phyloP scores from a whole-genome alignment of 2,113 vertebrate species.

The Dasyurus viverrinus region DNA sequence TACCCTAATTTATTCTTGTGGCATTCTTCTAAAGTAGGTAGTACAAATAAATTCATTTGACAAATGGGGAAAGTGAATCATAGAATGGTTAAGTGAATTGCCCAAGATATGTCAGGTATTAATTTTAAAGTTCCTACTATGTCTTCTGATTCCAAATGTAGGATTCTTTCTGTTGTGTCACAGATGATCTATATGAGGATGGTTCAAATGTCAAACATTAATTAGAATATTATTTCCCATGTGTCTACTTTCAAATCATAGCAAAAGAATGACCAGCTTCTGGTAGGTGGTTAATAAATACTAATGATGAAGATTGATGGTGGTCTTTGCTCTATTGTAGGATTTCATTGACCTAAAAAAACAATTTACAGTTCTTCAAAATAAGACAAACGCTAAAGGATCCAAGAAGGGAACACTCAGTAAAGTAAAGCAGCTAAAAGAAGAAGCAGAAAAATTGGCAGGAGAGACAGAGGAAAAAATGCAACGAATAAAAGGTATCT shows the following conservation, averaged over 20 bases:
- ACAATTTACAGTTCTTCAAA: constrained; percentile 83
- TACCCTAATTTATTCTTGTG: background rate
- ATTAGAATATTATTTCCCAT: background rate
- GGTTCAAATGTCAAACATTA: background rate
- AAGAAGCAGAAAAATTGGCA: constrained; percentile 83
- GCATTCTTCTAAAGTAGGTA: background rate
- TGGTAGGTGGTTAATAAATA: background rate
- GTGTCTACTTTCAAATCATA: background rate
- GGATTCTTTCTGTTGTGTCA: constrained; percentile 10
- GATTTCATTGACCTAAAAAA: constrained; percentile 82
- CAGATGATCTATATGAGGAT: background rate
- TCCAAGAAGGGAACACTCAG: constrained; percentile 75
- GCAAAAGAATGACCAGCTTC: background rate
- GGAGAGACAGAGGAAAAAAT: constrained; percentile 86
- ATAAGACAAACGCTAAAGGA: constrained; percentile 68
- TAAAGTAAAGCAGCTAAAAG: constrained; percentile 83
- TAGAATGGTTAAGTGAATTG: background rate
- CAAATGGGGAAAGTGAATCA: background rate
- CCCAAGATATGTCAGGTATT: background rate
- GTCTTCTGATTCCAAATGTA: constrained; percentile 36
- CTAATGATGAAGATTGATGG: constrained; percentile 6
- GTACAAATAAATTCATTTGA: background rate
- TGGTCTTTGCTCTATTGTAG: constrained; percentile 78
- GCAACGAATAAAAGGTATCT: constrained; percentile 85
- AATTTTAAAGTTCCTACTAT: background rate